phyloP scores from a whole-genome alignment of 1,140 invertebrate species.

The Zaprionus camerounensis region DNA sequence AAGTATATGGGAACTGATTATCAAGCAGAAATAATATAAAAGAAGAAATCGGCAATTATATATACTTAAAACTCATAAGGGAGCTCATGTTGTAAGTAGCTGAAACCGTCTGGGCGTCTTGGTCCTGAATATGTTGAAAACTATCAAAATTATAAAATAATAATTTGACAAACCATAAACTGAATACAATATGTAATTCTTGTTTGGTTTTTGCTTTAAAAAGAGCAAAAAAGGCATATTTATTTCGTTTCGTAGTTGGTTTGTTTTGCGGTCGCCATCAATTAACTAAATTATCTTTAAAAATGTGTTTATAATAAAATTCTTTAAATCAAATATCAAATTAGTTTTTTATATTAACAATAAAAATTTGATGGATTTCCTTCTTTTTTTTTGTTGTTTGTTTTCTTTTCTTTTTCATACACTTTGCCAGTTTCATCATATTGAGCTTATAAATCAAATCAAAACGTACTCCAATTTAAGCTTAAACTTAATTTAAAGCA shows the following conservation, averaged over 20 bases:
- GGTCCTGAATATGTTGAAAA: constrained; percentile 50
- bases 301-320: constrained; percentile 44
- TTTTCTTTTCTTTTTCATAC: constrained; percentile 32
- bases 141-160: not conserved
- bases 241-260: constrained; percentile 60
- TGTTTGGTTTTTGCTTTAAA: constrained; percentile 51
- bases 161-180: constrained; percentile 16
- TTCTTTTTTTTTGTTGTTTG: constrained; percentile 14
- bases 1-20: not conserved
- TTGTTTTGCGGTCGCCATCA: constrained; percentile 41
- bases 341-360: constrained; percentile 47
- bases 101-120: constrained; percentile 61
- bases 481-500: constrained; percentile 66
- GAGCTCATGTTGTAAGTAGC: constrained; percentile 13
- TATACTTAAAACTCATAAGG: not conserved
- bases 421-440: constrained; percentile 36
- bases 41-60: not conserved
- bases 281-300: constrained; percentile 67
- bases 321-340: constrained; percentile 29
- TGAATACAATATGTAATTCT: constrained; percentile 16
- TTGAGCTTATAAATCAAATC: constrained; percentile 53
- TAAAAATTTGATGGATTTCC: constrained; percentile 18
- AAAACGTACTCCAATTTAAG: constrained; percentile 52
- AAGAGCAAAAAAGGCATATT: constrained; percentile 70
- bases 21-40: not conserved